phyloP scores from a whole-genome alignment of 2,113 vertebrate genomes.

The Toxostoma redivivum region DNA sequence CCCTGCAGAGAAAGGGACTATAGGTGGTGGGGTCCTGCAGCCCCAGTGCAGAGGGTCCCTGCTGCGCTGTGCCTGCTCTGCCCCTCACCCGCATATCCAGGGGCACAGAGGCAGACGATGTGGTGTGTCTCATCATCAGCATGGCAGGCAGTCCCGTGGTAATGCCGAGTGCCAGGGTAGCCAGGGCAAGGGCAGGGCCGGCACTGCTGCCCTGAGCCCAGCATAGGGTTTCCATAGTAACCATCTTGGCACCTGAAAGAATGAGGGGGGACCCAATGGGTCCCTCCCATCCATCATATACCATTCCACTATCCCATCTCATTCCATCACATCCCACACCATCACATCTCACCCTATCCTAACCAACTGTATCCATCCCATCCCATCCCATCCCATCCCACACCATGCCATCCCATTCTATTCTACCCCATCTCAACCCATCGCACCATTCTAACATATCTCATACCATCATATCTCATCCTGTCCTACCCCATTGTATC shows the following conservation, averaged over 20 bases:
- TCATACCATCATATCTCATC: neutral
- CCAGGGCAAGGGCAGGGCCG: slow-evolving; percentile 84
- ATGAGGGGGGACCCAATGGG: accelerated
- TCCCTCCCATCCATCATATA: neutral
- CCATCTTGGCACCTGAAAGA: slow-evolving; percentile 75
- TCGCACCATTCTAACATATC: neutral
- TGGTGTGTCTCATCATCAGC: slow-evolving; percentile 69
- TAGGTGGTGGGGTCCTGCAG: accelerated
- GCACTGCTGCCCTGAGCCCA: slow-evolving; percentile 84
- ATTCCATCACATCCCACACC: too few relatives aligned
- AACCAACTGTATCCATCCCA: neutral
- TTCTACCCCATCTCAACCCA: neutral
- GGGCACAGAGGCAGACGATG: slow-evolving; percentile 80
- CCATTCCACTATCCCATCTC: neutral
- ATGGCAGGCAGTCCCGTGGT: slow-evolving; percentile 76
- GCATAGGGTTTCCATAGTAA: slow-evolving; percentile 82
- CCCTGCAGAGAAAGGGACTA: slow-evolving; percentile 34
- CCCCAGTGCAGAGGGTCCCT: accelerated
- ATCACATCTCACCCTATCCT: neutral
- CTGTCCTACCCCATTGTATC: neutral
- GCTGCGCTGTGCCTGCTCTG: accelerated
- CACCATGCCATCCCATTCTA: neutral
- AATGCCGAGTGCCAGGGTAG: slow-evolving; percentile 75
- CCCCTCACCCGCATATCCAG: slow-evolving; percentile 78
- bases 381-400: too few relatives aligned